Conservation (phyloP, 2,888 invertebrate genomes). For the Hylaea fasciaria region DNA sequence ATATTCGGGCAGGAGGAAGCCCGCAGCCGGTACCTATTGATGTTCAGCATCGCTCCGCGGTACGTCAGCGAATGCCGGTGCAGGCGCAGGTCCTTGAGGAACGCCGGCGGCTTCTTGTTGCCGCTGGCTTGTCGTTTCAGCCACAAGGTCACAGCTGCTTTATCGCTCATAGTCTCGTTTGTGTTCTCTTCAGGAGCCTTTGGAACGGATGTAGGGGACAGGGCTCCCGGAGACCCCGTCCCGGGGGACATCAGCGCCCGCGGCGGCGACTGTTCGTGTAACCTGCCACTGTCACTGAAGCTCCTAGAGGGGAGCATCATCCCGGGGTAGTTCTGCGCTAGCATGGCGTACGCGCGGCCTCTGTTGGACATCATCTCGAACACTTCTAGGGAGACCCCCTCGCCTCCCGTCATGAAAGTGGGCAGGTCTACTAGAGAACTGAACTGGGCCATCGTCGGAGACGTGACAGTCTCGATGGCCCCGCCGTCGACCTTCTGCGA, state of each 20-base stretch:
- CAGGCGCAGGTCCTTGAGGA: conserved; percentile 89
- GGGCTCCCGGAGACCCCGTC: conserved; percentile 54
- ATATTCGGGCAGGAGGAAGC: conserved; percentile 97
- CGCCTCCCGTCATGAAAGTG: conserved; percentile 91
- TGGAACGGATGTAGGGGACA: conserved; percentile 61
- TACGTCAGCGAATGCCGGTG: conserved; percentile 93
- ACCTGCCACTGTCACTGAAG: conserved; percentile 87
- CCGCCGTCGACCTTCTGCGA: conserved; percentile 75
- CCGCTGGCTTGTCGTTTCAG: conserved; percentile 79
- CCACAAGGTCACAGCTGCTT: conserved; percentile 85
- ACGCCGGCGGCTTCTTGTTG: conserved; percentile 86
- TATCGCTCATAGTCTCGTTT: conserved; percentile 61
- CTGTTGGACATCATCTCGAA: conserved; percentile 89
- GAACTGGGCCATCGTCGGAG: conserved; percentile 83
- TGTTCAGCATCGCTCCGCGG: conserved; percentile 93
- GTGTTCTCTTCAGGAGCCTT: conserved; percentile 49
- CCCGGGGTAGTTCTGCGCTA: conserved; percentile 90
- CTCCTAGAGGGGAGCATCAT: conserved; percentile 89
- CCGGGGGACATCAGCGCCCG: conserved; percentile 65
- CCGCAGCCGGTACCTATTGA: conserved; percentile 90
- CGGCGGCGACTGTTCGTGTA: conserved; percentile 74
- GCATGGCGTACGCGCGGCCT: conserved; percentile 88
- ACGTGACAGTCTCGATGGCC: conserved; percentile 70
- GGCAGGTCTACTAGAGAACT: conserved; percentile 94
- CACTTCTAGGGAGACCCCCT: conserved; percentile 91